Conservation (phyloP, 1,140 invertebrate genomes). For the Scaptomyza graminum region DNA sequence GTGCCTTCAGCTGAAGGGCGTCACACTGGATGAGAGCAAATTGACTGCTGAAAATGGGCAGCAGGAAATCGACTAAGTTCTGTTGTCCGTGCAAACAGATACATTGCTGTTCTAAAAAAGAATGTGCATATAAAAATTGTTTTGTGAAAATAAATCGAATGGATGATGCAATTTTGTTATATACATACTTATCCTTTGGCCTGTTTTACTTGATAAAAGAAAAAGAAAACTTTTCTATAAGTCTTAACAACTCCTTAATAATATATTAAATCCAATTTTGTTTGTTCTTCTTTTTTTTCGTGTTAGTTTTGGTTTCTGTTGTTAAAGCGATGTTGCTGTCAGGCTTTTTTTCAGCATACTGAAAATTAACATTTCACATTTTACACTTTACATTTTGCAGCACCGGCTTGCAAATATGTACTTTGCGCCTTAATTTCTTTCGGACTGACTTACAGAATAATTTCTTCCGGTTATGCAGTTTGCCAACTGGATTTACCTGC, state of each 20-base stretch:
- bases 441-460: slow-evolving; percentile 20
- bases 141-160: slow-evolving; percentile 29
- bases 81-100: neutral
- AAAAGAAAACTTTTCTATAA: neutral
- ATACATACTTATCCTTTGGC: neutral
- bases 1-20: slow-evolving; percentile 36
- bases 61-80: slow-evolving; percentile 38
- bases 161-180: neutral
- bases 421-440: slow-evolving; percentile 29
- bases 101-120: slow-evolving; percentile 16
- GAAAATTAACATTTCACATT: slow-evolving; percentile 17
- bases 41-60: slow-evolving; percentile 4
- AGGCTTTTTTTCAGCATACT: slow-evolving; percentile 6
- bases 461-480: slow-evolving; percentile 12
- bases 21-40: slow-evolving; percentile 28
- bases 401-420: slow-evolving; percentile 10
- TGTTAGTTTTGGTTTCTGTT: neutral
- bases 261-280: neutral
- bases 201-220: no score
- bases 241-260: neutral
- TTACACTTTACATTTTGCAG: slow-evolving; percentile 2
- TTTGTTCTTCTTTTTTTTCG: neutral
- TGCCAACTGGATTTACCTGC: slow-evolving; percentile 8
- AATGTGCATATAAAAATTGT: slow-evolving; percentile 25
- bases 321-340: neutral